A percentile compares a stretch with the other conserved stretches of the same genome.
These are phyloP conservation scores for Pherbina coryleti DNA, from an alignment of 2,888 invertebrate genomes.

Conservation along the genomic window DNA sequence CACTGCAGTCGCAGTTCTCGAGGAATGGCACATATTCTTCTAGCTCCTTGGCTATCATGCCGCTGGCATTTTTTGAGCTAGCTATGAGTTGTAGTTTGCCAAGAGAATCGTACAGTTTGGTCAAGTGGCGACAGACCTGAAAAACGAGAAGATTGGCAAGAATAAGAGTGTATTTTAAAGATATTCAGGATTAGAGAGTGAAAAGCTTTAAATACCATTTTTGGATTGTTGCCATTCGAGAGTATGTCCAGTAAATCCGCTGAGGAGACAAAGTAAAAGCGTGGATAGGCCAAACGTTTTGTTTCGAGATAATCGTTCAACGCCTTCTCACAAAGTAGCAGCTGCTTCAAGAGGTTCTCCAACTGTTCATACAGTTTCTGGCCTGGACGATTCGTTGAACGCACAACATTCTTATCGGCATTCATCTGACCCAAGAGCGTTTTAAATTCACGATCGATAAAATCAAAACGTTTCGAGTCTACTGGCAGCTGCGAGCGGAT, in stretches of 20 bases:
- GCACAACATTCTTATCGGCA: constrained; percentile 84
- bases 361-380: constrained; percentile 81
- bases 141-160: constrained; percentile 52
- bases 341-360: constrained; percentile 78
- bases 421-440: constrained; percentile 75
- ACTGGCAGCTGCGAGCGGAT: constrained; percentile 91
- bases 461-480: constrained; percentile 90
- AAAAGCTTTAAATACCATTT: constrained; percentile 74
- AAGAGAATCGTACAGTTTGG: constrained; percentile 92
- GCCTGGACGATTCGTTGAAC: constrained; percentile 84
- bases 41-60: constrained; percentile 90
- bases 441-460: constrained; percentile 87
- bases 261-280: constrained; percentile 96
- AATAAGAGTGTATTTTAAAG: too few relatives aligned
- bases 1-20: constrained; percentile 85
- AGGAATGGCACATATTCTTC: constrained; percentile 77
- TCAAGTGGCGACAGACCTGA: constrained; percentile 76
- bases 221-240: constrained; percentile 86
- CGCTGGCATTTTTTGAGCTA: constrained; percentile 76
- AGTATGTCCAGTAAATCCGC: constrained; percentile 88
- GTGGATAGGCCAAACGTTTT: constrained; percentile 91
- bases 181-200: too few relatives aligned
- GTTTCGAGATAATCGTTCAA: constrained; percentile 95
- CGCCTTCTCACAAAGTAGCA: constrained; percentile 93
- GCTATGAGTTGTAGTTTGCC: constrained; percentile 76